Percentiles rank a stretch among this genome's conserved stretches.
Evolutionary conservation across 2,113 vertebrate species (phyloP).

Genomic region (Crypturellus undulatus): DNA sequence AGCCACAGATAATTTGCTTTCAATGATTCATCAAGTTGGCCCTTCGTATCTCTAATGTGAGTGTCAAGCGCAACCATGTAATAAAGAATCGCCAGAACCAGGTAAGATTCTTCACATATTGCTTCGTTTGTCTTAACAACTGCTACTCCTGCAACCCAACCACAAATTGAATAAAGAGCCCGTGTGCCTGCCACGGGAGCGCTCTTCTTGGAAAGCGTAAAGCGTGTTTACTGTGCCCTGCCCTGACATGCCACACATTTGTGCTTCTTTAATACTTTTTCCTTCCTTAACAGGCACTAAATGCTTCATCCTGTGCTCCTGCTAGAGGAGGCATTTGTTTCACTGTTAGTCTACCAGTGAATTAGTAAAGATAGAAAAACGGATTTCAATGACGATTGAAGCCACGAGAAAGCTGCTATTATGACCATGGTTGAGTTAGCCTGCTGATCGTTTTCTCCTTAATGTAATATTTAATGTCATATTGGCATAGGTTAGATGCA

Average conservation of each 20-base stretch:
- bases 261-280: constrained; percentile 1
- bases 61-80: constrained; percentile 75
- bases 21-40: constrained; percentile 76
- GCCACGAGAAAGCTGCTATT: constrained; percentile 69
- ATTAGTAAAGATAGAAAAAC: constrained; percentile 73
- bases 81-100: constrained; percentile 75
- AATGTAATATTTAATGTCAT: constrained; percentile 67
- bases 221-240: not conserved
- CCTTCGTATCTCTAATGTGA: constrained; percentile 82
- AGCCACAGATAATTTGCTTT: constrained; percentile 76
- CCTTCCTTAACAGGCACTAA: constrained; percentile 49
- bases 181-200: not conserved
- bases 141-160: constrained; percentile 60
- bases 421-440: constrained; percentile 69
- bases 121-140: constrained; percentile 67
- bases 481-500: constrained; percentile 57
- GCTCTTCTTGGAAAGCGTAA: constrained; percentile 44
- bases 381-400: constrained; percentile 62
- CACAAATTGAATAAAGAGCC: constrained; percentile 60
- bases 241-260: not conserved
- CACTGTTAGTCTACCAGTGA: constrained; percentile 54
- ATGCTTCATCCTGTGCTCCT: not conserved
- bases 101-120: constrained; percentile 69
- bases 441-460: constrained; percentile 65
- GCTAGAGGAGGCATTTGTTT: constrained; percentile 59